Conservation (phyloP, 2,888 invertebrate species). For the Conomelus anceps region DNA sequence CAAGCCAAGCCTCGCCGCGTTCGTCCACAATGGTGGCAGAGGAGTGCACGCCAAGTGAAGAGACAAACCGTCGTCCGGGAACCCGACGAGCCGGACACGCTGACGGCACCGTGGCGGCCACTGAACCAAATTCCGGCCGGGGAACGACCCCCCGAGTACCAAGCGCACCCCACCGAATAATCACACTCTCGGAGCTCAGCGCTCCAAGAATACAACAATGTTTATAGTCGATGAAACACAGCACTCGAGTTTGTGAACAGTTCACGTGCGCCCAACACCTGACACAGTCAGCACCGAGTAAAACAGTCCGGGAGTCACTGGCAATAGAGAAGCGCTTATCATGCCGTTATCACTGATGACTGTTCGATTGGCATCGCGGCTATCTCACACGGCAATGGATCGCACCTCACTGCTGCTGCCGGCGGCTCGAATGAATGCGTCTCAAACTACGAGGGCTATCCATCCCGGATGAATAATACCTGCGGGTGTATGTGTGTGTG, state of each 20-base stretch:
- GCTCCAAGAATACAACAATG: background rate
- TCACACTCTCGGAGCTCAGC: background rate
- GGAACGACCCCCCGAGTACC: background rate
- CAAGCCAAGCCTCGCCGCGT: constrained; percentile 25
- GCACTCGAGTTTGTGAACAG: background rate
- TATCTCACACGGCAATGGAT: too few species aligned
- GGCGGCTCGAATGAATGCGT: constrained; percentile 23
- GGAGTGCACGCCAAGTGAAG: background rate
- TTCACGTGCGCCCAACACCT: background rate
- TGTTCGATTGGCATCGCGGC: too few species aligned
- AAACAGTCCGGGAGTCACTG: background rate
- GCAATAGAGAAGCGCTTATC: background rate
- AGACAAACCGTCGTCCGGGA: background rate
- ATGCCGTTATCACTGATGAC: background rate
- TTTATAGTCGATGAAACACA: background rate
- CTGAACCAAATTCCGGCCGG: background rate
- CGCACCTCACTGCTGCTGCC: background rate
- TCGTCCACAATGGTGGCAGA: constrained; percentile 25
- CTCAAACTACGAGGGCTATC: constrained; percentile 36
- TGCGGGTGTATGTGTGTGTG: constrained; percentile 42
- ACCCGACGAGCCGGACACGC: background rate
- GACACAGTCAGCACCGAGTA: too few species aligned
- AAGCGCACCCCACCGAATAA: background rate
- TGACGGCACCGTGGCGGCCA: constrained; percentile 2
- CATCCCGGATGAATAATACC: constrained; percentile 37